Conservation (phyloP, 2,113 vertebrate genomes). For the Brachypteracias leptosomus region DNA sequence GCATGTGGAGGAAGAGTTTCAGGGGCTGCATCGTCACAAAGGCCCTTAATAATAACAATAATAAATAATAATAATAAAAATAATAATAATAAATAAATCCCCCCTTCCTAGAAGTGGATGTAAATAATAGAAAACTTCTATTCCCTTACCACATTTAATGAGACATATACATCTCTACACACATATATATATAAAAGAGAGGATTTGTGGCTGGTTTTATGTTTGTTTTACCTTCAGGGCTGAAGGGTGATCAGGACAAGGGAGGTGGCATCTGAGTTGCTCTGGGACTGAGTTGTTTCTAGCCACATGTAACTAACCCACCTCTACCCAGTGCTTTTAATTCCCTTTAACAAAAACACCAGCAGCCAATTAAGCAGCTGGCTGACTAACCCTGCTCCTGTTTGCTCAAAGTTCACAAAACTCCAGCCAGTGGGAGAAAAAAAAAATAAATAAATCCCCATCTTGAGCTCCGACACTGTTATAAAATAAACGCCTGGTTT, state of each 20-base stretch:
- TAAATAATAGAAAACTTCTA: background rate
- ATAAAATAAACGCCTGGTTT: conserved; percentile 37
- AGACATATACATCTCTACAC: background rate
- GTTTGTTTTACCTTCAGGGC: background rate
- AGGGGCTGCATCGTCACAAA: background rate
- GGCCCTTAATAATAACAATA: background rate
- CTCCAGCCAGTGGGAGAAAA: background rate
- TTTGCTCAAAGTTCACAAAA: conserved; percentile 9
- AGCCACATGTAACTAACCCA: background rate
- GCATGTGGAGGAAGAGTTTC: rapidly evolving
- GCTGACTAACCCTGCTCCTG: background rate
- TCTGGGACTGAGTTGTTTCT: background rate
- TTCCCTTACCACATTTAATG: background rate
- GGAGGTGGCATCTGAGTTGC: background rate
- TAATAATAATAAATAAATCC: background rate
- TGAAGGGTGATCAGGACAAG: background rate
- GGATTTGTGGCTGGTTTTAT: background rate
- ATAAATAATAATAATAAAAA: background rate
- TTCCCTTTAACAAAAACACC: background rate
- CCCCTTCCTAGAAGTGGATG: background rate
- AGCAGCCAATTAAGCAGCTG: background rate
- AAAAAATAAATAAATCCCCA: background rate
- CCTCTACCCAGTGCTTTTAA: background rate
- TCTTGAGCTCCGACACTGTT: background rate
- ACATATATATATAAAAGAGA: background rate